Conservation (phyloP, 2,888 invertebrate species). For the Azorinus chamasolen region DNA sequence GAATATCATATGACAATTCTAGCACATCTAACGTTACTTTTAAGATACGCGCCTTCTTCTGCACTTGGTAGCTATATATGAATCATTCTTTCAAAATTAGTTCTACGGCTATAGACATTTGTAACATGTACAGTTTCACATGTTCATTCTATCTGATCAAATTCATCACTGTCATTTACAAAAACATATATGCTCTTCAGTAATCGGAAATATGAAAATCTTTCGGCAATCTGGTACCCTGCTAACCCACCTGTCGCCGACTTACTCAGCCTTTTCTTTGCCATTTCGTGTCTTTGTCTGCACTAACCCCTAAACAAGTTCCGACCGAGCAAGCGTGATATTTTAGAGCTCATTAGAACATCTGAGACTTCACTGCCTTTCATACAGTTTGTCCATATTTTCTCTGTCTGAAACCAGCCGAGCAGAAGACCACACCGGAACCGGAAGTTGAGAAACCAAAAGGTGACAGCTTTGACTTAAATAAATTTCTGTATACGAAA, state of each 20-base stretch:
- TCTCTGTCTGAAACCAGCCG: conserved; percentile 93
- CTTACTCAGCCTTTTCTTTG: background rate
- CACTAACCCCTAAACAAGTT: background rate
- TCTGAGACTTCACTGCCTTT: conserved; percentile 76
- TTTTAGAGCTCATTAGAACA: conserved; percentile 65
- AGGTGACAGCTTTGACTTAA: conserved; percentile 67
- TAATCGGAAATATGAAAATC: too few relatives aligned
- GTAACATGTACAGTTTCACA: too few relatives aligned
- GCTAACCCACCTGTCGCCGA: background rate
- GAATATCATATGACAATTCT: too few relatives aligned
- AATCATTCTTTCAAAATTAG: too few relatives aligned
- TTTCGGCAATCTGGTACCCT: too few relatives aligned
- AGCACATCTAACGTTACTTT: too few relatives aligned
- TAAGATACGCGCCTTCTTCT: too few relatives aligned
- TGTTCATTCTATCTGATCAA: too few relatives aligned
- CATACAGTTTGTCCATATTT: conserved; percentile 91
- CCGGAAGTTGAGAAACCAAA: conserved; percentile 44
- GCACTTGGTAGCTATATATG: too few relatives aligned
- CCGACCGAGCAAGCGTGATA: conserved; percentile 80
- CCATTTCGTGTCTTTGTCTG: background rate
- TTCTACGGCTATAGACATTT: too few relatives aligned
- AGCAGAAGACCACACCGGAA: conserved; percentile 79
- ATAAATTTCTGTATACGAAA: conserved; percentile 55
- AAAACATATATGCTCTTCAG: too few relatives aligned
- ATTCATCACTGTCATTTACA: too few relatives aligned